Conservation (phyloP, 2,797 vertebrate species). For the Crypturellus tataupa region DNA sequence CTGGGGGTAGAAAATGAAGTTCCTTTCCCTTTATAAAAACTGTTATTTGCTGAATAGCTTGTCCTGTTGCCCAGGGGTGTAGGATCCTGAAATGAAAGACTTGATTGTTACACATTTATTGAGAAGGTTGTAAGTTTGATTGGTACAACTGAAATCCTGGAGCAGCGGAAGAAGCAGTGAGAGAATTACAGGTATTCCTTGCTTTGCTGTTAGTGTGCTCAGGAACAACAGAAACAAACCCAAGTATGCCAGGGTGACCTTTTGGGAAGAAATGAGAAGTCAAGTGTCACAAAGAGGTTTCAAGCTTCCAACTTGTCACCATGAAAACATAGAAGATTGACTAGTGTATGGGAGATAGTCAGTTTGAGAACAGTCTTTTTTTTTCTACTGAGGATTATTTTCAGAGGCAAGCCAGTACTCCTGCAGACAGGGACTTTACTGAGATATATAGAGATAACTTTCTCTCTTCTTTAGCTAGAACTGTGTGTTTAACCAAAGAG, state of each 20-base stretch:
- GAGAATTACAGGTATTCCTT: background rate
- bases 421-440: background rate
- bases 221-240: background rate
- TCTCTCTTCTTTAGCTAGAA: background rate
- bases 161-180: background rate
- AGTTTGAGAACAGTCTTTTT: background rate
- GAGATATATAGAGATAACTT: background rate
- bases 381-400: background rate
- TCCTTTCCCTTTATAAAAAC: slow-evolving; percentile 9
- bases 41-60: slow-evolving; percentile 44
- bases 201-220: background rate
- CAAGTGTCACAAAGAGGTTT: background rate
- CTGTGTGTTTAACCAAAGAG: background rate
- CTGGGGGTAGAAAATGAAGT: background rate
- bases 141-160: background rate
- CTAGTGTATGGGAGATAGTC: background rate
- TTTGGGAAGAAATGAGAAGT: background rate
- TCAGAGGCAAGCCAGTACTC: background rate
- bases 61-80: background rate
- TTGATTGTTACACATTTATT: background rate
- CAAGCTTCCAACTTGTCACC: background rate
- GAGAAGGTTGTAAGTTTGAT: background rate
- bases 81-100: slow-evolving; percentile 35
- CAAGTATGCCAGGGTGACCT: background rate
- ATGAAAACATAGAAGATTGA: background rate